These are phyloP conservation scores for Halcyon chelicuti DNA, from an alignment of 2,797 vertebrate species.

Conservation along the genomic window DNA sequence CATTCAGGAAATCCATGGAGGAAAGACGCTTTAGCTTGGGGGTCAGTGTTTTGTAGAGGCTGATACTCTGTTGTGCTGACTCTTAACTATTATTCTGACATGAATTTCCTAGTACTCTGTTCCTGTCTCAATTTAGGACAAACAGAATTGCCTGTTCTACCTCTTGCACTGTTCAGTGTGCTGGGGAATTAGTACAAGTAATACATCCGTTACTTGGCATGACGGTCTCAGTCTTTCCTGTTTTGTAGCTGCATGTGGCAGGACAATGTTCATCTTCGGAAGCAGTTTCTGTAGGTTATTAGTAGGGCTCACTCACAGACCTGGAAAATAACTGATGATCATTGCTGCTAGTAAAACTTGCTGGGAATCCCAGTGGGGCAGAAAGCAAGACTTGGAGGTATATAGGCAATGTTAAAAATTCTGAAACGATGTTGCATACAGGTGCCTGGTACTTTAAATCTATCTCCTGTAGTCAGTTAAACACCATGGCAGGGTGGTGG, in stretches of 20 bases:
- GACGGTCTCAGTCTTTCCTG: not conserved
- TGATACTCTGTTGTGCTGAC: conserved; percentile 19
- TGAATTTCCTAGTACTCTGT: conserved; percentile 26
- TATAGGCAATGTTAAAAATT: not conserved
- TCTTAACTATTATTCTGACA: conserved; percentile 11
- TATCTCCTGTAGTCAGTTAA: not conserved
- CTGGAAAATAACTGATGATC: not conserved
- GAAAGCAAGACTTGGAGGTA: not conserved
- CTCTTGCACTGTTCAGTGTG: not conserved
- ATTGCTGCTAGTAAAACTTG: not conserved
- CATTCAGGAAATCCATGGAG: conserved; percentile 7
- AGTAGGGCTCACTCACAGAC: not conserved
- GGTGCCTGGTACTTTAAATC: not conserved
- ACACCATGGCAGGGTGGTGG: not conserved
- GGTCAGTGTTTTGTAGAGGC: conserved; percentile 12
- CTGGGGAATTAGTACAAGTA: not conserved
- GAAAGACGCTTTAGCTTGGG: conserved; percentile 46
- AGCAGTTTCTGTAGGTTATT: not conserved
- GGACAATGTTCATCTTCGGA: not conserved
- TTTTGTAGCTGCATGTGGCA: not conserved
- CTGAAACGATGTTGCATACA: not conserved
- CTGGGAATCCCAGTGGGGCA: not conserved
- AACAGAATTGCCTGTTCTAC: not conserved
- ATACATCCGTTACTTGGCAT: not conserved
- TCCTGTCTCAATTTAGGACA: not conserved